Evolutionary conservation across 2,797 vertebrate genomes (phyloP).

Genomic region (Sparus aurata): DNA sequence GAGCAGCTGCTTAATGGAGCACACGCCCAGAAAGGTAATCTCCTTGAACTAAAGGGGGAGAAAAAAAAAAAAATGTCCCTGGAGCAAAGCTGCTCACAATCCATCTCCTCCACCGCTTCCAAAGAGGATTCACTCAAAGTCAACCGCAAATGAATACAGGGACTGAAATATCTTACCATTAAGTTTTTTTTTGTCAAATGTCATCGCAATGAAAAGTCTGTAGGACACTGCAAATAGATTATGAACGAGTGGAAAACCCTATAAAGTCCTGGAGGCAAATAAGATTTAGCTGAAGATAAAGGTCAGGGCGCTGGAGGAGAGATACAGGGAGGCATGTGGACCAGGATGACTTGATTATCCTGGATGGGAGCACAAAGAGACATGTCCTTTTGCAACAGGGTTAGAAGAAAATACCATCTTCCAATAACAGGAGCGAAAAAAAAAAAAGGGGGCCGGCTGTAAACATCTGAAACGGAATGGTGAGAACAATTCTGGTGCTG

Average conservation of each 20-base stretch:
- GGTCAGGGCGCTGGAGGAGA: conserved; percentile 77
- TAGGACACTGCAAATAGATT: conserved; percentile 80
- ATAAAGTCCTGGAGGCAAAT: conserved; percentile 82
- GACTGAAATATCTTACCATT: conserved; percentile 75
- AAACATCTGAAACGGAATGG: conserved; percentile 25
- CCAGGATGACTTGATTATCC: conserved; percentile 82
- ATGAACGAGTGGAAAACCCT: conserved; percentile 77
- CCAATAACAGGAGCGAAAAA: conserved; percentile 53
- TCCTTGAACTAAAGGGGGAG: conserved; percentile 52
- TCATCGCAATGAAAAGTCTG: conserved; percentile 81
- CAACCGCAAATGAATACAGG: conserved; percentile 63
- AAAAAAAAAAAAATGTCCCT: conserved; percentile 46
- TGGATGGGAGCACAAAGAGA: conserved; percentile 78
- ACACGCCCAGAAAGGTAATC: conserved; percentile 58
- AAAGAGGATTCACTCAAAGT: conserved; percentile 65
- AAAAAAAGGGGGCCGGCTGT: conserved; percentile 6
- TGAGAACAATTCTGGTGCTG: background rate
- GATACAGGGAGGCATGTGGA: conserved; percentile 74
- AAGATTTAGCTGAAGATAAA: conserved; percentile 82
- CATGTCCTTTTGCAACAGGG: conserved; percentile 74
- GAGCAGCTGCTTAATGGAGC: conserved; percentile 55
- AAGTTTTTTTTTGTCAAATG: conserved; percentile 79
- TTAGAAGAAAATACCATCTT: conserved; percentile 66
- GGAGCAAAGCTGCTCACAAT: conserved; percentile 52
- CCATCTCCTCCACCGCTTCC: conserved; percentile 50